These are phyloP conservation scores for Tetranychus truncatus DNA, from an alignment of 2,888 invertebrate genomes.

Conservation along the genomic window DNA sequence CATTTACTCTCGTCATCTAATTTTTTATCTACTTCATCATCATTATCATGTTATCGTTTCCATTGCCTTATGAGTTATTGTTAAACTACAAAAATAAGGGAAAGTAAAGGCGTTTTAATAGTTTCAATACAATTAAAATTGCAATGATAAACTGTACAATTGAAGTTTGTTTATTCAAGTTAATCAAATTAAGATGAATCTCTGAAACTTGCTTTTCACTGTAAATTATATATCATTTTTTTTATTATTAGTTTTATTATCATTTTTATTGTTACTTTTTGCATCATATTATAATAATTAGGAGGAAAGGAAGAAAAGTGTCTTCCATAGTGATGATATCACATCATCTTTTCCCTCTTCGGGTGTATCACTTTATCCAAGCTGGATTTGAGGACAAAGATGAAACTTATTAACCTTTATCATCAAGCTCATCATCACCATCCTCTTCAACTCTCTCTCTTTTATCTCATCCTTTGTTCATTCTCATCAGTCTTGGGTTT, in stretches of 20 bases:
- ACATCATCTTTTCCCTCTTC: too few relatives aligned
- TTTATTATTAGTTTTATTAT: neutral
- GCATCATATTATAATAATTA: too few relatives aligned
- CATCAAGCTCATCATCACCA: neutral
- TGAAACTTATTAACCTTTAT: too few relatives aligned
- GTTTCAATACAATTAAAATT: neutral
- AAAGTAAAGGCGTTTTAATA: constrained; percentile 2
- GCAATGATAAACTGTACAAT: neutral
- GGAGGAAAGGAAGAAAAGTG: too few relatives aligned
- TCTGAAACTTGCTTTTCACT: neutral
- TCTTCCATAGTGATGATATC: too few relatives aligned
- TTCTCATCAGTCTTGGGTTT: too few relatives aligned
- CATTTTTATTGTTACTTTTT: neutral
- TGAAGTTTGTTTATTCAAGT: neutral
- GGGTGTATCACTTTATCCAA: too few relatives aligned
- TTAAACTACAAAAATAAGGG: neutral
- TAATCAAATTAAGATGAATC: constrained; percentile 1
- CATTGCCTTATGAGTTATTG: neutral
- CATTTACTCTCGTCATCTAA: neutral
- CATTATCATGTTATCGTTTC: neutral
- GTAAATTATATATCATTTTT: neutral
- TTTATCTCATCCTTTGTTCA: neutral
- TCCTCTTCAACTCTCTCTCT: neutral
- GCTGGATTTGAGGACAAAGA: too few relatives aligned
- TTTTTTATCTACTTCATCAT: neutral